Conservation (phyloP, 2,113 vertebrate genomes). For the Oriolus oriolus region DNA sequence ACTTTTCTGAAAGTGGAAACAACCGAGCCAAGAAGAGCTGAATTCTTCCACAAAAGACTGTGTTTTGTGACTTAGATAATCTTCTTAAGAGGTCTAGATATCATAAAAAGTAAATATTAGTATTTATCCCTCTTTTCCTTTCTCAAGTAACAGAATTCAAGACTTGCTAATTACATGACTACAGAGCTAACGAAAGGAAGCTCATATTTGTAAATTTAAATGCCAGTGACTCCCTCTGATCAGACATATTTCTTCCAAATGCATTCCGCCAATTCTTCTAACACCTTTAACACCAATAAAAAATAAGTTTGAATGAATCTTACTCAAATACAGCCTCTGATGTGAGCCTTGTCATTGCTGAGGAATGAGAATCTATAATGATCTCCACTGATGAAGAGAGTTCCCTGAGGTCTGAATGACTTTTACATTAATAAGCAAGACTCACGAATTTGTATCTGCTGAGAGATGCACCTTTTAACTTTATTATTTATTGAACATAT, state of each 20-base stretch:
- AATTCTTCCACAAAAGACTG: slow-evolving; percentile 97
- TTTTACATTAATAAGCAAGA: not conserved
- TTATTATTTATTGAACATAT: not conserved
- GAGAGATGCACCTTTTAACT: not conserved
- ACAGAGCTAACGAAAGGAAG: not conserved
- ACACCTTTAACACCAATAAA: not conserved
- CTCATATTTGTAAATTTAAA: not conserved
- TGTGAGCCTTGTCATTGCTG: not conserved
- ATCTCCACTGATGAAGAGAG: not conserved
- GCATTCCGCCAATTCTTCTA: not conserved
- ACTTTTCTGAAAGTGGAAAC: slow-evolving; percentile 97
- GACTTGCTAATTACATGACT: not conserved
- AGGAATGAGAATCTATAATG: not conserved
- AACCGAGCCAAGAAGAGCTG: slow-evolving; percentile 95
- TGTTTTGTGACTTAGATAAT: slow-evolving; percentile 97
- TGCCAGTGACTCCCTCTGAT: not conserved
- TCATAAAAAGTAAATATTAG: not conserved
- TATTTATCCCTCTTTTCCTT: not conserved
- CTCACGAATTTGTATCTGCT: not conserved
- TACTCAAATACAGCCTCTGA: not conserved
- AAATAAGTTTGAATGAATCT: not conserved
- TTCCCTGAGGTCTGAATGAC: not conserved
- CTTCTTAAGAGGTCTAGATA: slow-evolving; percentile 89
- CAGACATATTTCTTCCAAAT: not conserved
- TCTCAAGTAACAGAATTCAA: not conserved